phyloP scores from a whole-genome alignment of 2,113 vertebrate species.

The Fulmarus glacialis region DNA sequence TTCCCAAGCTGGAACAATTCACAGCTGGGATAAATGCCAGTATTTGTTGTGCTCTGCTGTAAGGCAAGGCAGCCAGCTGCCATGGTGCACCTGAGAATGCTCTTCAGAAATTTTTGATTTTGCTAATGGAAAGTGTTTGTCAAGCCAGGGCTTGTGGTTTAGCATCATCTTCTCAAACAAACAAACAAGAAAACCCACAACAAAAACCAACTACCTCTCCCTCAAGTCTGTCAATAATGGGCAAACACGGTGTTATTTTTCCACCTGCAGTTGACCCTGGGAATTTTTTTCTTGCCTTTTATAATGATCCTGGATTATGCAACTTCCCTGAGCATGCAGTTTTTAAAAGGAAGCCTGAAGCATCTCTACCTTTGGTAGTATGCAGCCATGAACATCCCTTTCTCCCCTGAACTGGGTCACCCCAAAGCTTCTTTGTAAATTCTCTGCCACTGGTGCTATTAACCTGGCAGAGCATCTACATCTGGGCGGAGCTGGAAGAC shows the following conservation, averaged over 20 bases:
- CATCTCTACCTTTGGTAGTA: neutral
- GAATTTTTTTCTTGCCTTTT: neutral
- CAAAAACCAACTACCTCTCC: neutral
- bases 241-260: neutral
- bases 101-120: slow-evolving; percentile 7
- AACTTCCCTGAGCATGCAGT: neutral
- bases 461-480: neutral
- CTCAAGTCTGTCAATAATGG: neutral
- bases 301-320: neutral
- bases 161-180: slow-evolving; percentile 5
- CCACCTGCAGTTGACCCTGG: neutral
- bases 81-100: slow-evolving; percentile 28
- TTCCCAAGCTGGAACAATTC: neutral
- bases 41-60: slow-evolving; percentile 7
- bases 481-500: neutral
- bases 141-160: neutral
- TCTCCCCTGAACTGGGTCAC: neutral
- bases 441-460: neutral
- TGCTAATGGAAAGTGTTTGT: neutral
- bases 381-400: neutral
- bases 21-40: slow-evolving; percentile 9
- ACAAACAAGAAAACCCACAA: neutral
- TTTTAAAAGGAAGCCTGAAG: neutral
- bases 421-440: neutral
- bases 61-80: neutral